These are phyloP conservation scores for Trogon melanurus DNA, from an alignment of 2,113 vertebrate species.

Conservation along the genomic window DNA sequence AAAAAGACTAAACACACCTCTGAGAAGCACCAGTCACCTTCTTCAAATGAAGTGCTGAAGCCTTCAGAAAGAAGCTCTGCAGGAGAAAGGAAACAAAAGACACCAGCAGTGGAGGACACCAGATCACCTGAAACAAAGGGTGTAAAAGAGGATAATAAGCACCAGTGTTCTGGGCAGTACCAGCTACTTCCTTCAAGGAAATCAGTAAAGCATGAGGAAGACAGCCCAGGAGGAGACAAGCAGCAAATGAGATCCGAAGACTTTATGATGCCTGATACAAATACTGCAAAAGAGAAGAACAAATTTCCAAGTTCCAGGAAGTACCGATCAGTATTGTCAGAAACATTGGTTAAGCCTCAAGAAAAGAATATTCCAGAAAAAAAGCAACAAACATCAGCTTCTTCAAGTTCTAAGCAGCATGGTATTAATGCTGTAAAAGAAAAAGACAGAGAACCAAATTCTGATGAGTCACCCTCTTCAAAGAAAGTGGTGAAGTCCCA, in stretches of 20 bases:
- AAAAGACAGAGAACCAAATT: background rate
- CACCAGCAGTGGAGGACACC: background rate
- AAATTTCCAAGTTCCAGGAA: background rate
- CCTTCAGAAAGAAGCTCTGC: background rate
- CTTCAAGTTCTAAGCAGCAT: background rate
- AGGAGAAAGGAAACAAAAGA: background rate
- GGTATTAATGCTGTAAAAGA: background rate
- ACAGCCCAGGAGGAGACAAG: background rate
- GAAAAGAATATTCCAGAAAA: background rate
- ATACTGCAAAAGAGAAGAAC: background rate
- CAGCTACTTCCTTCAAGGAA: background rate
- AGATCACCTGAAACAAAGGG: background rate
- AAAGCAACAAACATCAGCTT: background rate
- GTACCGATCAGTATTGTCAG: background rate
- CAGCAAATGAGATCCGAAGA: background rate
- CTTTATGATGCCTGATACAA: background rate
- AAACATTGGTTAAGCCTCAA: background rate
- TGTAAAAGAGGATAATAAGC: background rate
- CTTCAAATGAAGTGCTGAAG: background rate
- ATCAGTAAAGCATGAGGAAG: background rate
- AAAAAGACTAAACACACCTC: background rate
- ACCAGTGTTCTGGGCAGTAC: background rate
- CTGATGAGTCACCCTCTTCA: background rate
- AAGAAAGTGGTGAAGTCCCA: background rate
- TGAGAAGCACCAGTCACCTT: background rate